A percentile compares a stretch with the other conserved stretches of the same genome.
Conservation (phyloP, 2,888 invertebrate genomes). For the Hemistola chrysoprasaria region DNA sequence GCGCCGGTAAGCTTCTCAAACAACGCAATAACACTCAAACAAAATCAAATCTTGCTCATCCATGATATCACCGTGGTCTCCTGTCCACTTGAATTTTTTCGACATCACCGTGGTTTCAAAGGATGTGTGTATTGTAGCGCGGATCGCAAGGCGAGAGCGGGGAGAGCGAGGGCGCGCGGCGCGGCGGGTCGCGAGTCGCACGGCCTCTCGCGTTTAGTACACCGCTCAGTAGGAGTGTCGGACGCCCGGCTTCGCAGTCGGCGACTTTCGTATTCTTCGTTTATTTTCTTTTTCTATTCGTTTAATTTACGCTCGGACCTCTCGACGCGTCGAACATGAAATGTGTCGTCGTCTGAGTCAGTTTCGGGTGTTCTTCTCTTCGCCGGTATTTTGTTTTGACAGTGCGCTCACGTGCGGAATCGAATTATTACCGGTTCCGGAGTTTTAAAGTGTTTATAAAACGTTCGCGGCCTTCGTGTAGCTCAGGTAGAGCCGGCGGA, state of each 20-base stretch:
- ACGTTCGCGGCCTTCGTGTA: constrained; percentile 71
- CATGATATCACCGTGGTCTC: constrained; percentile 32
- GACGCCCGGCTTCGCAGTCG: constrained; percentile 77
- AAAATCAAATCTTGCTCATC: constrained; percentile 41
- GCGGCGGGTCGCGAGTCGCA: constrained; percentile 61
- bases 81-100: constrained; percentile 60
- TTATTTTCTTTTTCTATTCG: constrained; percentile 82
- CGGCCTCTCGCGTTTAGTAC: constrained; percentile 78
- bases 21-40: constrained; percentile 43
- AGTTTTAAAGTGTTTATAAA: constrained; percentile 77
- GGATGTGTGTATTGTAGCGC: constrained; percentile 54
- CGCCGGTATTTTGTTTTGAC: constrained; percentile 69
- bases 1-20: constrained; percentile 23
- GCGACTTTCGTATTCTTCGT: constrained; percentile 80
- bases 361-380: constrained; percentile 54
- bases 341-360: constrained; percentile 61
- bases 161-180: constrained; percentile 52
- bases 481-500: constrained; percentile 70
- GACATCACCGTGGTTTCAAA: constrained; percentile 62
- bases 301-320: constrained; percentile 74
- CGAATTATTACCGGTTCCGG: constrained; percentile 76
- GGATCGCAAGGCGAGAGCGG: constrained; percentile 65
- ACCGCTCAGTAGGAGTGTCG: constrained; percentile 81
- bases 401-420: constrained; percentile 76
- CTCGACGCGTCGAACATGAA: constrained; percentile 55